phyloP scores from a whole-genome alignment of 2,797 vertebrate species.

The Sebastes kiyomatsui region DNA sequence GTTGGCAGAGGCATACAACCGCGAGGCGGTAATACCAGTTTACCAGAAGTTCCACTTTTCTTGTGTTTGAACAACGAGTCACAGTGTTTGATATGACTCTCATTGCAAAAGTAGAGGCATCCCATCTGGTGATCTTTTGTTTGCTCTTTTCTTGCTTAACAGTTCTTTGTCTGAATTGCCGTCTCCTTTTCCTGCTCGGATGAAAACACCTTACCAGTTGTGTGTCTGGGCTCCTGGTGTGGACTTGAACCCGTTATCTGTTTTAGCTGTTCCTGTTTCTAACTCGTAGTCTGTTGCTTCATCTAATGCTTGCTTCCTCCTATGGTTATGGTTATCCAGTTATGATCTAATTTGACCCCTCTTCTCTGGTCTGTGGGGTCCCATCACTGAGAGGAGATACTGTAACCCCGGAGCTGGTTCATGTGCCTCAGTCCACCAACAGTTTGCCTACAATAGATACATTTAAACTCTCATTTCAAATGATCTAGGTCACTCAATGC shows the following conservation, averaged over 20 bases:
- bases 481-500: too few relatives aligned
- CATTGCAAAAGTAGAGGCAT: background rate
- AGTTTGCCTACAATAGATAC: background rate
- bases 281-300: background rate
- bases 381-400: background rate
- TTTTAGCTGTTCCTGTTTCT: background rate
- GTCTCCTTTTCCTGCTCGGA: background rate
- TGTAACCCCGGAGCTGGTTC: background rate
- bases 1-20: too few relatives aligned
- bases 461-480: background rate
- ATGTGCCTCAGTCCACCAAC: background rate
- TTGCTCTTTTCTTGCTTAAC: background rate
- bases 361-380: background rate
- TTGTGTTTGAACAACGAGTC: background rate
- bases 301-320: background rate
- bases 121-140: background rate
- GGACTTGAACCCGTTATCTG: background rate
- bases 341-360: background rate
- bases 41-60: background rate
- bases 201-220: background rate
- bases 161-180: background rate
- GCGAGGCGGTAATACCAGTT: too few relatives aligned
- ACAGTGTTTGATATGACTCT: background rate
- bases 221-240: background rate
- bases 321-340: background rate